These are phyloP conservation scores for Anomalospiza imberbis DNA, from an alignment of 2,797 vertebrate genomes.

Conservation along the genomic window DNA sequence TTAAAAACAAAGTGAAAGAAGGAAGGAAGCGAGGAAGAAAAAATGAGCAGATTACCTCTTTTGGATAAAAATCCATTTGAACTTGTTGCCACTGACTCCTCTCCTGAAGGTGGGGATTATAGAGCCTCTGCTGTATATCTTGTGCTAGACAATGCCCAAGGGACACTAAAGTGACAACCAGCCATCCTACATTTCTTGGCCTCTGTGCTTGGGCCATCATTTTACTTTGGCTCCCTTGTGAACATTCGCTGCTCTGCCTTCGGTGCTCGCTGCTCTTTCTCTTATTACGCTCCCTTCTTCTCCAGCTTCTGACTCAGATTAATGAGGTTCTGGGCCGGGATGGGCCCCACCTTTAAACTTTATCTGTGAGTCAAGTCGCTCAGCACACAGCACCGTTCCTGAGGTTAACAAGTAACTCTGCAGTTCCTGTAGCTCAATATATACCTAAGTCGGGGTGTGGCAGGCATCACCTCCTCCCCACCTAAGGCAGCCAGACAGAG, in stretches of 20 bases:
- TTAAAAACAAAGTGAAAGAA: not conserved
- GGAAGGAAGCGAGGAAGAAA: not conserved
- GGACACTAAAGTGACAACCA: slow-evolving; percentile 71
- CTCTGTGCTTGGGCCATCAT: slow-evolving; percentile 48
- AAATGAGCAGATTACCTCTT: slow-evolving; percentile 69
- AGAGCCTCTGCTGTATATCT: slow-evolving; percentile 68
- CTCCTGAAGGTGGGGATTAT: slow-evolving; percentile 51
- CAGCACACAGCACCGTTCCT: slow-evolving; percentile 37
- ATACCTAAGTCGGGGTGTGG: slow-evolving; percentile 69
- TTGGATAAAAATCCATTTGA: slow-evolving; percentile 62
- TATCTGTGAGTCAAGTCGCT: slow-evolving; percentile 80
- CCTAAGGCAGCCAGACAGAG: slow-evolving; percentile 64
- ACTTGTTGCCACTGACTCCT: slow-evolving; percentile 64
- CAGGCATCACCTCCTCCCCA: slow-evolving; percentile 71
- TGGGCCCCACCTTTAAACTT: slow-evolving; percentile 78
- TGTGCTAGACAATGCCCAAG: slow-evolving; percentile 73
- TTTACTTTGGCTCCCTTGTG: slow-evolving; percentile 29
- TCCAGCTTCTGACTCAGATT: slow-evolving; percentile 72
- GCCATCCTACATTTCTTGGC: slow-evolving; percentile 54
- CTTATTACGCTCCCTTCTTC: slow-evolving; percentile 77
- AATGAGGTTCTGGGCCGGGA: slow-evolving; percentile 55
- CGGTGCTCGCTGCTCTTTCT: slow-evolving; percentile 42
- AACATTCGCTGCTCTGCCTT: slow-evolving; percentile 59
- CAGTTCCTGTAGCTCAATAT: slow-evolving; percentile 62
- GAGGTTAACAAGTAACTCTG: slow-evolving; percentile 59